Conservation (phyloP, 1,140 invertebrate species). For the Pygmarrhopalites habei region DNA sequence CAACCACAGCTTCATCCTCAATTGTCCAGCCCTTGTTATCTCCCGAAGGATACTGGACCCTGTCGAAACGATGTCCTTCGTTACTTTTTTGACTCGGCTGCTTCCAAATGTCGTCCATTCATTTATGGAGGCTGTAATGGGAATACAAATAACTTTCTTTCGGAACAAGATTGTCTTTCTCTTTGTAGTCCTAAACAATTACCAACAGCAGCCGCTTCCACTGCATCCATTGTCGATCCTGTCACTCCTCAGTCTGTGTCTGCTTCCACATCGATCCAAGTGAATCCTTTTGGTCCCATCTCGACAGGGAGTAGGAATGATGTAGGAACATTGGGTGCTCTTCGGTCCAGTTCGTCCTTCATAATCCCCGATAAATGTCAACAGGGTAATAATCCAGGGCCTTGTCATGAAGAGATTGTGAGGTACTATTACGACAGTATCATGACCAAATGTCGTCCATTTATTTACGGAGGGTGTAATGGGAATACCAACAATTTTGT, state of each 20-base stretch:
- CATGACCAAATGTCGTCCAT: constrained; percentile 32
- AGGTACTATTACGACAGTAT: constrained; percentile 29
- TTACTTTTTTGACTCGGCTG: constrained; percentile 31
- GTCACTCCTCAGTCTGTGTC: too few relatives aligned
- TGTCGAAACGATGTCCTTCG: constrained; percentile 33
- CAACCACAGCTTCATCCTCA: constrained; percentile 28
- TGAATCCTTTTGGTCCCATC: neutral
- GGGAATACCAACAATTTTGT: constrained; percentile 31
- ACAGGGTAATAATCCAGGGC: constrained; percentile 16
- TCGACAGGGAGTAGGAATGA: neutral
- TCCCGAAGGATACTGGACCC: constrained; percentile 35
- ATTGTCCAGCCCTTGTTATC: constrained; percentile 27
- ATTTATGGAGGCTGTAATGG: constrained; percentile 38
- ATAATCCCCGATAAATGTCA: constrained; percentile 30
- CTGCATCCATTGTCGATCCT: too few relatives aligned
- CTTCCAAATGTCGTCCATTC: constrained; percentile 30
- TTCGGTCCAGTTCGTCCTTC: too few relatives aligned
- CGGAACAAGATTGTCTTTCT: constrained; percentile 22
- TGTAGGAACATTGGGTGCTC: neutral
- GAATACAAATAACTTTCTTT: constrained; percentile 33
- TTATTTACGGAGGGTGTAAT: constrained; percentile 28
- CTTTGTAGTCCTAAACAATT: constrained; percentile 8
- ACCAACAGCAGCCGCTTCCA: neutral
- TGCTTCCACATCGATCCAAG: too few relatives aligned
- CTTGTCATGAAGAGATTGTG: constrained; percentile 31